Conservation (phyloP, 37 sponge, comb jelly and placozoan species). For the Bolinopsis microptera region DNA sequence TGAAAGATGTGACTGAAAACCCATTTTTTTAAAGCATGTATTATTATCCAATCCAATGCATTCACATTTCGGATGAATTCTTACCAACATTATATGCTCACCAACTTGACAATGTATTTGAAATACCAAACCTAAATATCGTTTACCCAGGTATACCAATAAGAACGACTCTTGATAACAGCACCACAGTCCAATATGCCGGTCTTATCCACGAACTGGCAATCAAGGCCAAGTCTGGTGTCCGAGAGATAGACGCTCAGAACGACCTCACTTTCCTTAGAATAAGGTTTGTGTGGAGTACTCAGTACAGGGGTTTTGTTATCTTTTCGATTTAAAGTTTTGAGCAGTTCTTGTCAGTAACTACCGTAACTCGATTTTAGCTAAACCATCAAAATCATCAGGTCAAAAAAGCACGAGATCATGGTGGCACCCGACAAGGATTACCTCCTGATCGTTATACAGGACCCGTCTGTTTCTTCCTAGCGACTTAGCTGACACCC, state of each 20-base stretch:
- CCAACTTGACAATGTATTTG: too few relatives aligned
- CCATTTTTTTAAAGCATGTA: too few relatives aligned
- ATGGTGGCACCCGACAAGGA: slow-evolving; percentile 69
- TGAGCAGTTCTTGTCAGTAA: too few relatives aligned
- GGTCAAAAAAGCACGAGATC: slow-evolving; percentile 67
- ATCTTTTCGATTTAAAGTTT: not conserved
- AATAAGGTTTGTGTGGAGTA: slow-evolving; percentile 25
- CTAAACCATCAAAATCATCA: too few relatives aligned
- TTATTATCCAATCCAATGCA: too few relatives aligned
- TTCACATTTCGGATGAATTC: too few relatives aligned
- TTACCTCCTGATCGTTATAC: slow-evolving; percentile 64
- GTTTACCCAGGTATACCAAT: slow-evolving; percentile 66
- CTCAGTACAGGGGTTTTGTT: too few relatives aligned
- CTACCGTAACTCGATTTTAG: too few relatives aligned
- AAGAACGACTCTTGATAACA: slow-evolving; percentile 60
- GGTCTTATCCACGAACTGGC: slow-evolving; percentile 65
- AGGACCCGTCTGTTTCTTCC: slow-evolving; percentile 57
- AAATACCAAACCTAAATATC: too few relatives aligned
- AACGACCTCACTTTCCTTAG: slow-evolving; percentile 66
- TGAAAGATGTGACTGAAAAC: too few relatives aligned
- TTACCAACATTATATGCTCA: too few relatives aligned
- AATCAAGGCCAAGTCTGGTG: slow-evolving; percentile 46
- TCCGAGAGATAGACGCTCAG: slow-evolving; percentile 66
- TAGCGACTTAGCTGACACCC: too few relatives aligned
- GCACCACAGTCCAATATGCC: slow-evolving; percentile 66